Conservation (phyloP, 2,113 vertebrate species). For the Dolichallabes microphthalmus region DNA sequence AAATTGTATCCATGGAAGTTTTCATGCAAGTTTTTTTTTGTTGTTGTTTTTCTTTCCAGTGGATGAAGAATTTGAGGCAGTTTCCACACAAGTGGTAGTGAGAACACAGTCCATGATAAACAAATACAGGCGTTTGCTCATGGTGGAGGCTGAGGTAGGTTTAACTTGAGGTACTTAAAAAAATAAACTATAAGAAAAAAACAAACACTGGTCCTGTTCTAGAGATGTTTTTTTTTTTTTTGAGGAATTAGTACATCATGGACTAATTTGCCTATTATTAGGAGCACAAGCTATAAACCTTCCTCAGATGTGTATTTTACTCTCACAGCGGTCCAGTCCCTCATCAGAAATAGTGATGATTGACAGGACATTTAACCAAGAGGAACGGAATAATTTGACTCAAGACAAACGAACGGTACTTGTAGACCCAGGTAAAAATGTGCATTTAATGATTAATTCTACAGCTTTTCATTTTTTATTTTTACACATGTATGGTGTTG, state of each 20-base stretch:
- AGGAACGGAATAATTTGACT: constrained; percentile 87
- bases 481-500: neutral
- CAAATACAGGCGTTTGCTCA: constrained; percentile 93
- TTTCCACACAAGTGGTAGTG: constrained; percentile 87
- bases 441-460: neutral
- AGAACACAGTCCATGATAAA: constrained; percentile 94
- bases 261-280: neutral
- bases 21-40: neutral
- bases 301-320: neutral
- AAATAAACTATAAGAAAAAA: neutral
- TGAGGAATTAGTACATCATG: neutral
- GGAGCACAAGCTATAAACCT: neutral
- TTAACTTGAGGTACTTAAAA: neutral
- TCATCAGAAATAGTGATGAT: constrained; percentile 99
- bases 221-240: neutral
- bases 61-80: constrained; percentile 83
- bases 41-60: constrained; percentile 36
- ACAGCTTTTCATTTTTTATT: neutral
- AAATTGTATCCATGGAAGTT: neutral
- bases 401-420: constrained; percentile 91
- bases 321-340: constrained; percentile 81
- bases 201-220: neutral
- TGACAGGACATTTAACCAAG: constrained; percentile 96
- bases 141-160: constrained; percentile 93
- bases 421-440: constrained; percentile 87